These are phyloP conservation scores for Perdix hodgsoniae DNA, from an alignment of 2,797 vertebrate genomes.

Conservation along the genomic window DNA sequence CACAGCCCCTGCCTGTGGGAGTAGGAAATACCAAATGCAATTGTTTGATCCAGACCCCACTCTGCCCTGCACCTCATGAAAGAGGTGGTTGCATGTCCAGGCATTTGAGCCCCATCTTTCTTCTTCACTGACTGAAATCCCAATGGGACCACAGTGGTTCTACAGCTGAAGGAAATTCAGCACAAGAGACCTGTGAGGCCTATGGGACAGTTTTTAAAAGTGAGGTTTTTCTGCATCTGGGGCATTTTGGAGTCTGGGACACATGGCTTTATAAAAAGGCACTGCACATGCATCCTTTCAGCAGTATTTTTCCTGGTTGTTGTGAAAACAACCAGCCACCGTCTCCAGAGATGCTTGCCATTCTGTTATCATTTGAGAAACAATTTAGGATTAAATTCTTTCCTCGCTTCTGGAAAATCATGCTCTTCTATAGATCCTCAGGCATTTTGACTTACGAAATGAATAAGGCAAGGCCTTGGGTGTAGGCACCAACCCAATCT, in stretches of 20 bases:
- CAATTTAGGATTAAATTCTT: not conserved
- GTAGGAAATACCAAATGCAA: not conserved
- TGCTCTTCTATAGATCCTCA: not conserved
- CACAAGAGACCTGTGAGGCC: not conserved
- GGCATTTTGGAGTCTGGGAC: not conserved
- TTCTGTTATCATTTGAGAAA: not conserved
- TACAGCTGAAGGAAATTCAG: not conserved
- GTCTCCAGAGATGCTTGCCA: not conserved
- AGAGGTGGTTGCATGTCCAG: not conserved
- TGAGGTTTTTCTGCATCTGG: not conserved
- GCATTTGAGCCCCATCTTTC: not conserved
- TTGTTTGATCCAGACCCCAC: not conserved
- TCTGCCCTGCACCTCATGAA: not conserved
- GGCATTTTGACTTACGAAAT: not conserved
- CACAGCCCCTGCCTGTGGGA: slow-evolving; percentile 30
- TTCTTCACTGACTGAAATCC: not conserved
- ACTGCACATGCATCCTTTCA: not conserved
- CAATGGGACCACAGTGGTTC: not conserved
- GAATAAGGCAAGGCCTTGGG: not conserved
- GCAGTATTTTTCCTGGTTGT: not conserved
- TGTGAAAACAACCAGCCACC: not conserved
- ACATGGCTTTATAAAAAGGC: not conserved
- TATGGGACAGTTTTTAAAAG: not conserved
- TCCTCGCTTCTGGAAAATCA: not conserved
- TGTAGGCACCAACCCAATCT: not conserved